These are phyloP conservation scores for Lanius ludovicianus DNA, from an alignment of 2,113 vertebrate species.

Conservation along the genomic window DNA sequence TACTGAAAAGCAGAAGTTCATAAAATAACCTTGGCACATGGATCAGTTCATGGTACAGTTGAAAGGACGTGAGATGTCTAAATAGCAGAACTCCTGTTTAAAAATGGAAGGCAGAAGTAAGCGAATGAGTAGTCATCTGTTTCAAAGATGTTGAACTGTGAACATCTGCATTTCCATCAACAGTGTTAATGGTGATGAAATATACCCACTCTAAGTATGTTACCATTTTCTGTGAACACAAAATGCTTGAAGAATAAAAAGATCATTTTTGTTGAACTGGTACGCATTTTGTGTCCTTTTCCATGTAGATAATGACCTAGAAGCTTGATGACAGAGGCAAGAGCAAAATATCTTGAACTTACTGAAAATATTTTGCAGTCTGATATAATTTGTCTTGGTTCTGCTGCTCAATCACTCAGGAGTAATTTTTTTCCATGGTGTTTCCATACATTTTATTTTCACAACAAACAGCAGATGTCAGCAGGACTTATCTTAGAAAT, in stretches of 20 bases:
- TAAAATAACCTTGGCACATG: background rate
- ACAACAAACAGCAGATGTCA: background rate
- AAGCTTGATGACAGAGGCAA: background rate
- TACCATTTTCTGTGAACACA: background rate
- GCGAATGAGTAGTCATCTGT: background rate
- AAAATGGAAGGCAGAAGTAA: conserved; percentile 61
- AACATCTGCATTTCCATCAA: conserved; percentile 26
- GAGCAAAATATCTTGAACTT: background rate
- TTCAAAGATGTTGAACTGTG: conserved; percentile 8
- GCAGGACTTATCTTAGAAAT: background rate
- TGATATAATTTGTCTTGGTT: background rate
- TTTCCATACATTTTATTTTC: background rate
- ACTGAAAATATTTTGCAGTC: background rate
- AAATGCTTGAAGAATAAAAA: background rate
- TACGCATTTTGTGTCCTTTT: background rate
- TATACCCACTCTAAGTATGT: background rate
- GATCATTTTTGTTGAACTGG: background rate
- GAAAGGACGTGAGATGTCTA: background rate
- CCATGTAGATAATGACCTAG: background rate
- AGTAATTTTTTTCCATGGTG: background rate
- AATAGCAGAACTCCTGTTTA: conserved; percentile 51
- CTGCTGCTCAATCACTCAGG: background rate
- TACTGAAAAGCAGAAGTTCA: conserved; percentile 36
- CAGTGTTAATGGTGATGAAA: background rate
- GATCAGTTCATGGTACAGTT: background rate